Conservation (phyloP, 2,113 vertebrate species). For the Ranitomeya variabilis region DNA sequence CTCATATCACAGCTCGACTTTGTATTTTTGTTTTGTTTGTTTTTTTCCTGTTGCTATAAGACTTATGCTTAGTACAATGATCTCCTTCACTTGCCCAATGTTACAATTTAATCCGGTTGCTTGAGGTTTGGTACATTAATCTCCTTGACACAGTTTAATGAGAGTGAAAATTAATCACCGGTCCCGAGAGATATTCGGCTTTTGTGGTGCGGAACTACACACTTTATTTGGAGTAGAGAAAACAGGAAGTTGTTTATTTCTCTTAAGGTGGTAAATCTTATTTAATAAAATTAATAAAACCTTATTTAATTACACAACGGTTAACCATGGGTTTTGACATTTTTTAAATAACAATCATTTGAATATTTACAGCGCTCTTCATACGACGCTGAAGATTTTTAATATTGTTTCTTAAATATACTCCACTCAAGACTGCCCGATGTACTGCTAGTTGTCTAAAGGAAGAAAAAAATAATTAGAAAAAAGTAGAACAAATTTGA, state of each 20-base stretch:
- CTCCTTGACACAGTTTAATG: constrained; percentile 16
- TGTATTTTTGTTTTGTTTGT: background rate
- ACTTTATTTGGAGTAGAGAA: background rate
- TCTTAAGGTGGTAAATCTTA: constrained; percentile 6
- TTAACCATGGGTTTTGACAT: background rate
- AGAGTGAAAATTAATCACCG: constrained; percentile 22
- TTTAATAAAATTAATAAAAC: background rate
- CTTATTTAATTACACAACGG: constrained; percentile 5
- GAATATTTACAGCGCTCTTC: background rate
- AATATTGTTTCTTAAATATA: background rate
- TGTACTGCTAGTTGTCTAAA: background rate
- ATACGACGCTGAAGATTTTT: background rate
- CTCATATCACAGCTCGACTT: background rate
- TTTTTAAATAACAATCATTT: background rate
- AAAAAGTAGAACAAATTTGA: background rate
- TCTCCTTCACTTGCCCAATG: constrained; percentile 19
- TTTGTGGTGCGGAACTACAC: background rate
- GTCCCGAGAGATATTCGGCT: background rate
- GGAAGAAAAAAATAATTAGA: background rate
- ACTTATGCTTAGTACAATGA: background rate
- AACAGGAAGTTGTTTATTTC: constrained; percentile 22
- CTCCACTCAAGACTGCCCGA: background rate
- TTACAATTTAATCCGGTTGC: constrained; percentile 24
- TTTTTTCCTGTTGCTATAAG: background rate
- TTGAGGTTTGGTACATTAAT: constrained; percentile 21